A percentile compares a stretch with the other conserved stretches of the same genome.
phyloP scores from a whole-genome alignment of 2,888 invertebrate genomes.

The Aleiodes alternator region DNA sequence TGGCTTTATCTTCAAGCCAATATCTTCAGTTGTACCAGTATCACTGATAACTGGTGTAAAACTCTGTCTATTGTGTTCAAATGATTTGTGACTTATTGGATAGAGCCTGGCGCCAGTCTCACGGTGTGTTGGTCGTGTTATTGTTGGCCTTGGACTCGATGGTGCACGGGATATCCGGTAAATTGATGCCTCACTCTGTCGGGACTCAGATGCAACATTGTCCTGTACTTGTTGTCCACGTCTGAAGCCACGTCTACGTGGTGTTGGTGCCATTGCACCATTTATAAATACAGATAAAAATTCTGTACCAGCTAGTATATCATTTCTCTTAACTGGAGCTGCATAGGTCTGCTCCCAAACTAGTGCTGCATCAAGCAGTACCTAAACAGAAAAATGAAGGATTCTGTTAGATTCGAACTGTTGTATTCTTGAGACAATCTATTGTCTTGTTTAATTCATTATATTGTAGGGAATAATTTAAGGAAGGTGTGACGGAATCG shows the following conservation, averaged over 20 bases:
- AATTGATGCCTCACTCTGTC: conserved; percentile 71
- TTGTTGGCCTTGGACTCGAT: conserved; percentile 55
- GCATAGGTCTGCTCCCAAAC: conserved; percentile 65
- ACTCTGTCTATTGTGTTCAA: conserved; percentile 64
- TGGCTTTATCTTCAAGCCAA: conserved; percentile 39
- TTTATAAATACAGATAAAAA: conserved; percentile 76
- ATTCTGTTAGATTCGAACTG: conserved; percentile 15
- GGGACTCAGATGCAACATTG: conserved; percentile 69
- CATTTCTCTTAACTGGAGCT: conserved; percentile 68
- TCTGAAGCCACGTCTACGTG: conserved; percentile 60
- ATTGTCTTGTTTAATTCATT: too few relatives aligned
- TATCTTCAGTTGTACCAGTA: conserved; percentile 57
- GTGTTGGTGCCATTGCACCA: conserved; percentile 71
- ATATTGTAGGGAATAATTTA: too few relatives aligned
- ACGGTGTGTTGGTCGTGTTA: conserved; percentile 55
- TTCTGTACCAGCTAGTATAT: conserved; percentile 75
- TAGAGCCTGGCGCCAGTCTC: conserved; percentile 67
- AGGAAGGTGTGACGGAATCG: too few relatives aligned
- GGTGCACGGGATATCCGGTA: conserved; percentile 73
- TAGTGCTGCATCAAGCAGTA: conserved; percentile 69
- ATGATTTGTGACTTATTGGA: conserved; percentile 68
- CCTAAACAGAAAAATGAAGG: conserved; percentile 60
- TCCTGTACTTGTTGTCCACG: conserved; percentile 62
- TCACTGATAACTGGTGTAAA: conserved; percentile 66
- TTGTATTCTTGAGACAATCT: too few relatives aligned